phyloP scores from a whole-genome alignment of 53 echinoderm and acorn worm genomes.

The Stichopus horrens region DNA sequence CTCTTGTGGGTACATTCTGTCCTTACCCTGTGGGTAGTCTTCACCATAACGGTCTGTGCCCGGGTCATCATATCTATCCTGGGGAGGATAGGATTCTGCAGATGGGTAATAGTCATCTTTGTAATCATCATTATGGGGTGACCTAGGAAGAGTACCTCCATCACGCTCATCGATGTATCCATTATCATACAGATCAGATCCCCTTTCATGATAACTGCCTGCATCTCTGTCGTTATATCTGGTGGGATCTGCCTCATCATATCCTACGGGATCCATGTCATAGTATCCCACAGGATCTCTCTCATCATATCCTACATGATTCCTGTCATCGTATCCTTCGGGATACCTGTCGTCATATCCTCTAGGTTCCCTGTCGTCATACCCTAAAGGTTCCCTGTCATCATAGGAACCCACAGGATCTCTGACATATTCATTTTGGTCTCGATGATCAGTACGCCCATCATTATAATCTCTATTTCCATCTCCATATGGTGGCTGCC shows the following conservation, averaged over 20 bases:
- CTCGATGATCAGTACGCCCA: not conserved
- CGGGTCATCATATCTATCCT: slow-evolving; percentile 19
- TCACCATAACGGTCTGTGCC: not conserved
- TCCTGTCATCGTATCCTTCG: not conserved
- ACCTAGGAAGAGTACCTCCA: not conserved
- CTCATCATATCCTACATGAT: not conserved
- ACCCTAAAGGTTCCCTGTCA: not conserved
- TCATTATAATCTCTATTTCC: slow-evolving; percentile 29
- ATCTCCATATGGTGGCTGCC: slow-evolving; percentile 35
- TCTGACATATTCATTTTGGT: not conserved
- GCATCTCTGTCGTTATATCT: slow-evolving; percentile 1
- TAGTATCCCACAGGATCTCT: not conserved
- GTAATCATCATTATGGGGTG: slow-evolving; percentile 7
- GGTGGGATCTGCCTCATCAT: slow-evolving; percentile 1
- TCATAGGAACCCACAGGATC: not conserved
- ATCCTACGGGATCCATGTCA: not conserved
- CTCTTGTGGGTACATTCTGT: slow-evolving; percentile 3
- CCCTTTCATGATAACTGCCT: not conserved
- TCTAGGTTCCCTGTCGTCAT: not conserved
- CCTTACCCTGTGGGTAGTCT: slow-evolving; percentile 2
- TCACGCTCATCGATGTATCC: not conserved
- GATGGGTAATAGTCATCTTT: slow-evolving; percentile 13
- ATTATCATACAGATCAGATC: not conserved
- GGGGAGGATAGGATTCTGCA: not conserved
- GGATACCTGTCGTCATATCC: not conserved